Base-by-base conservation (phyloP, 1,140 invertebrate genomes). In the Dreissena polymorpha region DNA sequence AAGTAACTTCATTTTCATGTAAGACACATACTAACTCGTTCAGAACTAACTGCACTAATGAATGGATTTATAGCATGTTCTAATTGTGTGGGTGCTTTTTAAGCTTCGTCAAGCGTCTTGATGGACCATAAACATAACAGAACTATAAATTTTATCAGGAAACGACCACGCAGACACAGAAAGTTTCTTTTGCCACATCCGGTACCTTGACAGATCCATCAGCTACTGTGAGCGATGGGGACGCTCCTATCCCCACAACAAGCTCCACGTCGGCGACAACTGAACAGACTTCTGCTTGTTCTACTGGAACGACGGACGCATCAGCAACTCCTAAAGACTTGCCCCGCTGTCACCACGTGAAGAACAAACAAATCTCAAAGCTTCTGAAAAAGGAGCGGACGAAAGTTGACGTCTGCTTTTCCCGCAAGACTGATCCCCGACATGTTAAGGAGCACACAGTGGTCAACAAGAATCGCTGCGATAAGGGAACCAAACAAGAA, bases 301-400 rank as follows among this genome's bases (percentile, higher is more conserved):
- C 39, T 5, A 39, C 39, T 8, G 39, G 39, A 39, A 39, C 8
- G 39, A 39, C 3, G 3, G 39, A 39, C 39, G 39, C 39, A 8
- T 39, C 39, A 39, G 21, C 57, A 6, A 23, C 57, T 18, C 57
- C 57, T 6, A 18, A 60, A 60, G 16, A 18, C 21, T 10, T 60
- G 3, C 57, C 57, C 10, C 57, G 60, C 53, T 12, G 2, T 50
- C 23, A 53, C n/a, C 25, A 27, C 75, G 49, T 23, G 18, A 71
- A 51, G 29, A 80, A 80, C 60, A 80, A 80, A 49, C 78, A 80
- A 53, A 80, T 80, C 25, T 10, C 39, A 2, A 80, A 72, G 39
- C 16, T 80, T 0, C 53, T 71, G n/a, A 68, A 53, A 13, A 80
- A 80, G 23, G 55, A 72, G n/a, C 53, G n/a, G 10, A 39, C 50